Base-by-base conservation (phyloP, 2,888 invertebrate genomes). In the Machimus rusticus region DNA sequence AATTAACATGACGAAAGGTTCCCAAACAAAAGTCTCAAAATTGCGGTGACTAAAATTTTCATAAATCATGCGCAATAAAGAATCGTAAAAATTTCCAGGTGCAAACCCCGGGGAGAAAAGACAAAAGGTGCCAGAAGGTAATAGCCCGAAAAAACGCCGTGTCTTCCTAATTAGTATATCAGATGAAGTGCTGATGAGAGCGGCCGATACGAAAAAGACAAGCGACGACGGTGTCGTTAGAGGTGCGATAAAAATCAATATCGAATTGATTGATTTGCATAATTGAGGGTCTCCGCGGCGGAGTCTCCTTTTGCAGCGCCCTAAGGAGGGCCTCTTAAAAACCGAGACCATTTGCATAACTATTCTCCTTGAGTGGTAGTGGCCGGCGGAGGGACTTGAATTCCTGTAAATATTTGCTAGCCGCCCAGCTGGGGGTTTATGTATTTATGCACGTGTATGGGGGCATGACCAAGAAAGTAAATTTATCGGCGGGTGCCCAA, bases 211-310 rank as follows among this genome's bases (percentile, higher is more conserved):
- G 39, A 74, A 46, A 16, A 74, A 85, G 74, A 28, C 46, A 43
- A 74, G 51, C 51, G 85, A 12, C 39, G 46, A 43, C 85, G 74
- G 74, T 85, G 74, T 85, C 74, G 74, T 74, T 74, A 46, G 74
- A 85, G 74, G 46, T 46, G 85, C 51, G 85, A 74, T 85, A 85
- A 85, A 85, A 85, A 85, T 85, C 85, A 74, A 85, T 85, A 85
- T 74, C 46, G 74, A 85, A 43, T 66, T 43, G 74, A 74, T 85
- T 74, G 74, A 85, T 85, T 85, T 85, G 74, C 85, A 85, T 85
- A 85, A 85, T 74, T 74, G 85, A 85, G 46, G 85, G 85, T 46
- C 85, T 23, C 14, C 16, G 74, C n/a, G 39, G 76, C 76, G 19
- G 4, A 84, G 34, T 14, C 57, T 28, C 28, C 66, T 31, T 84